A percentile compares a stretch with the other conserved stretches of the same genome.
Conservation (phyloP, 2,888 invertebrate genomes). For the Pheosia tremula region DNA sequence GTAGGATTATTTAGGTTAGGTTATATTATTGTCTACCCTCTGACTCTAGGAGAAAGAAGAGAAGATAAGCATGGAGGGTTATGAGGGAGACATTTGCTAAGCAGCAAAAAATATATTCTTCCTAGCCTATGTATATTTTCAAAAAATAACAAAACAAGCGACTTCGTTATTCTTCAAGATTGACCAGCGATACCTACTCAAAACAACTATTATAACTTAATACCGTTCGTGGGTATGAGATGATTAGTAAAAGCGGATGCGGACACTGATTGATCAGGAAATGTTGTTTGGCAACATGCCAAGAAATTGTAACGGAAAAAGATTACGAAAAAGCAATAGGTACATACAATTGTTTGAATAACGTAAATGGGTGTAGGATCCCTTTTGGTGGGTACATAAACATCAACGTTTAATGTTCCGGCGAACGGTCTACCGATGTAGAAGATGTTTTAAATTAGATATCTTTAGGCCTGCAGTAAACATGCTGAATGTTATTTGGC, state of each 20-base stretch:
- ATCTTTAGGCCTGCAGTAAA: conserved; percentile 32
- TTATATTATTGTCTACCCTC: no score
- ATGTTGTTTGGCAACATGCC: conserved; percentile 16
- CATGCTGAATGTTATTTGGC: conserved; percentile 36
- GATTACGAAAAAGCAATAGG: conserved; percentile 5
- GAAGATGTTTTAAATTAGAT: conserved; percentile 12
- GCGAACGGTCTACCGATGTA: conserved; percentile 9
- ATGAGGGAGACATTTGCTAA: no score
- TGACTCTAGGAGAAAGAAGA: no score
- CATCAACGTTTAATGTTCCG: conserved; percentile 11
- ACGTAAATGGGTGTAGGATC: not conserved
- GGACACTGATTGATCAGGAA: conserved; percentile 9
- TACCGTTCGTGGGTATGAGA: not conserved
- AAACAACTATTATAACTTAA: no score
- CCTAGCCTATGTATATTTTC: no score
- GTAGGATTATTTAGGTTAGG: no score
- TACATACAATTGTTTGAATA: conserved; percentile 7
- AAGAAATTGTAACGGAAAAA: conserved; percentile 7
- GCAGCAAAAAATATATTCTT: no score
- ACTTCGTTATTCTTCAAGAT: no score
- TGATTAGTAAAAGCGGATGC: not conserved
- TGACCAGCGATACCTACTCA: no score
- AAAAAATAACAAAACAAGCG: no score
- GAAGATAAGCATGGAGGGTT: no score
- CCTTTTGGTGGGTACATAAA: not conserved